These are phyloP conservation scores for Sericinus montela DNA, from an alignment of 2,888 invertebrate species.

Conservation along the genomic window DNA sequence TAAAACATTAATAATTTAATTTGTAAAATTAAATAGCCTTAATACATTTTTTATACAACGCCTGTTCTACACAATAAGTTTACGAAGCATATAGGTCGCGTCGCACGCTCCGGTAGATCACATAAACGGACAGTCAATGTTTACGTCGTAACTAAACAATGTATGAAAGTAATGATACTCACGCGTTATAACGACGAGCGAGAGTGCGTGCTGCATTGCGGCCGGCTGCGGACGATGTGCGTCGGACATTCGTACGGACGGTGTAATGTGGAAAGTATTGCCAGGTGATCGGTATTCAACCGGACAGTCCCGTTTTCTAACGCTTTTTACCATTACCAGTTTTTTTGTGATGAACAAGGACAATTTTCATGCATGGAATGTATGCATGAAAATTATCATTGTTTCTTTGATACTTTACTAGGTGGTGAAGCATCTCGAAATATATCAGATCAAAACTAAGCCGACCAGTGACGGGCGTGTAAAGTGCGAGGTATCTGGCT, in stretches of 20 bases:
- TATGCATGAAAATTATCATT: too few species aligned
- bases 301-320: conserved; percentile 10
- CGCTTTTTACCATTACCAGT: neutral
- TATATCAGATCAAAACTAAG: too few species aligned
- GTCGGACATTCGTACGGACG: conserved; percentile 12
- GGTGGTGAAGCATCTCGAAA: too few species aligned
- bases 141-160: conserved; percentile 45
- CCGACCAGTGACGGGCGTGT: too few species aligned
- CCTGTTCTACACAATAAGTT: neutral
- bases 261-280: conserved; percentile 7
- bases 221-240: conserved; percentile 34
- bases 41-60: neutral
- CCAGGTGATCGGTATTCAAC: conserved; percentile 21
- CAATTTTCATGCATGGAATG: neutral
- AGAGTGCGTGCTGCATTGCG: conserved; percentile 52
- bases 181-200: conserved; percentile 67
- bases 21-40: too few species aligned
- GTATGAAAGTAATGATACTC: conserved; percentile 37
- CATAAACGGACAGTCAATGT: conserved; percentile 11
- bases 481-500: too few species aligned
- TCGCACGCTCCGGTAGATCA: conserved; percentile 3
- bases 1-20: too few species aligned
- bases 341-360: neutral
- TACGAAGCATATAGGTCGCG: conserved; percentile 13
- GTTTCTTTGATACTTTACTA: neutral